Conservation (phyloP, 1,140 invertebrate species). For the Anastrepha ludens region DNA sequence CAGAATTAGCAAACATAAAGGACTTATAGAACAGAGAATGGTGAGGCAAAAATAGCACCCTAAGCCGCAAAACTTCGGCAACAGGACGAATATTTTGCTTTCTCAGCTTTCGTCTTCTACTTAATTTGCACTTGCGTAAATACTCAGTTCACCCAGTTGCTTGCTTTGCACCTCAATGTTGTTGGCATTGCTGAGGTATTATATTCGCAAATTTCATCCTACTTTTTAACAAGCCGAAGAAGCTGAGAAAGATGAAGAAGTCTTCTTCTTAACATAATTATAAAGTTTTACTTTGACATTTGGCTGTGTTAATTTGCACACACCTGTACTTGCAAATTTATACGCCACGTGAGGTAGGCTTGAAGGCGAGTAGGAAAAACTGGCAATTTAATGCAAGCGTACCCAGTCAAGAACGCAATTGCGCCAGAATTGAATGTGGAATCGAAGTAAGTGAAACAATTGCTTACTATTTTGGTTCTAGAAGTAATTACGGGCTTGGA, state of each 20-base stretch:
- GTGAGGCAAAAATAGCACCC: not conserved
- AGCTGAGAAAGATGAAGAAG: not conserved
- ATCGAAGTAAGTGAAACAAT: too few relatives aligned
- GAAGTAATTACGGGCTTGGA: too few relatives aligned
- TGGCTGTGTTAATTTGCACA: not conserved
- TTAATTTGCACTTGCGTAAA: not conserved
- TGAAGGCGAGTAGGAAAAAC: too few relatives aligned
- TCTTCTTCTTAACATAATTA: conserved; percentile 45
- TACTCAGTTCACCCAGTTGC: not conserved
- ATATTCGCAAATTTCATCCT: not conserved
- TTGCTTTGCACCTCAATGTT: not conserved
- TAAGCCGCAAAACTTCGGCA: not conserved
- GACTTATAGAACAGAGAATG: not conserved
- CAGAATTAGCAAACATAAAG: not conserved
- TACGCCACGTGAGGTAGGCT: too few relatives aligned
- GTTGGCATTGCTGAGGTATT: not conserved
- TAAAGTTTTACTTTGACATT: conserved; percentile 40
- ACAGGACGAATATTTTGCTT: not conserved
- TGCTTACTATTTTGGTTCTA: too few relatives aligned
- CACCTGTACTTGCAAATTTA: too few relatives aligned
- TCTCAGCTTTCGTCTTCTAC: not conserved
- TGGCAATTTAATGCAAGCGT: too few relatives aligned
- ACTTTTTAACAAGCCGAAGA: not conserved
- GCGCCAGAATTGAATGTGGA: too few relatives aligned
- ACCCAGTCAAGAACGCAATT: too few relatives aligned